Conservation (phyloP, 2,797 vertebrate species). For the Balearica regulorum region DNA sequence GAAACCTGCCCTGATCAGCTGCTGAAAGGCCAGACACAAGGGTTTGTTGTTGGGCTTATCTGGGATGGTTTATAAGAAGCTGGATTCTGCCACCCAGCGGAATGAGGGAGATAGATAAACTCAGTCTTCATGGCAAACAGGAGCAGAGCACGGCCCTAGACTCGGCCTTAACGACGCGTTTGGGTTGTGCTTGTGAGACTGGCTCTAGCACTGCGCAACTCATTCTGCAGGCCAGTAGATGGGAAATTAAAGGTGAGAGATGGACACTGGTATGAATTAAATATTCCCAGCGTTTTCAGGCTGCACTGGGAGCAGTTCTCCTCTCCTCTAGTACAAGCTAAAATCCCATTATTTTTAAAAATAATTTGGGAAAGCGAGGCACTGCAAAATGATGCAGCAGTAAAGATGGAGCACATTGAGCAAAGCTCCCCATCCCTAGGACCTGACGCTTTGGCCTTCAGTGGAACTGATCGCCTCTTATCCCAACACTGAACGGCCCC, state of each 20-base stretch:
- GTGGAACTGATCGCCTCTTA: not conserved
- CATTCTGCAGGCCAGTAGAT: not conserved
- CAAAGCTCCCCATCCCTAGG: not conserved
- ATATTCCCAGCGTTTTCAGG: not conserved
- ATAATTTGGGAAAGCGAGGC: not conserved
- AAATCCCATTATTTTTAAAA: not conserved
- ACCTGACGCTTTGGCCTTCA: not conserved
- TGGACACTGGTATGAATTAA: not conserved
- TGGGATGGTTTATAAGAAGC: not conserved
- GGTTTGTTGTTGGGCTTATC: not conserved
- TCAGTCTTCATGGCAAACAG: not conserved
- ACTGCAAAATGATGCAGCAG: conserved; percentile 19
- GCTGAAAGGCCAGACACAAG: not conserved
- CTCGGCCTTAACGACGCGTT: fast-evolving
- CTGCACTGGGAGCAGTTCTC: not conserved
- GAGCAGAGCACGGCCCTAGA: not conserved
- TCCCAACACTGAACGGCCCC: not conserved
- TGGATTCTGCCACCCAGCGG: conserved; percentile 47
- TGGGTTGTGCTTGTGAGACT: not conserved
- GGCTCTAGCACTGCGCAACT: not conserved
- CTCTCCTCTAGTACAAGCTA: not conserved
- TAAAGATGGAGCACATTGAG: not conserved
- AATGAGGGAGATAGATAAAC: not conserved
- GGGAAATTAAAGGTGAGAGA: not conserved
- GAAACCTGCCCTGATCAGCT: not conserved